Evolutionary conservation across 2,113 vertebrate species (phyloP).

Genomic region (Hemicordylus capensis): DNA sequence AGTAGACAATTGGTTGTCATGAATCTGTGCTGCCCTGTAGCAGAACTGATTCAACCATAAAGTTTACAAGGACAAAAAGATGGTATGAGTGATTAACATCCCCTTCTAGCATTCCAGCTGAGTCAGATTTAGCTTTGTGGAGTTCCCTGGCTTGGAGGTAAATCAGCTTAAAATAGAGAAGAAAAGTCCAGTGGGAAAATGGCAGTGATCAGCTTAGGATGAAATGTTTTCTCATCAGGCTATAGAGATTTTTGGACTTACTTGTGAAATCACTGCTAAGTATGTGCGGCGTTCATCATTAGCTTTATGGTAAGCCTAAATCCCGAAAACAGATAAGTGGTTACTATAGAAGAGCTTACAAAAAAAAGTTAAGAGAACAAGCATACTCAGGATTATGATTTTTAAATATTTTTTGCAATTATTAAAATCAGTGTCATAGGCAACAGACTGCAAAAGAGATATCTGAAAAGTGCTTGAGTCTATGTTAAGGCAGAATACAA

Average conservation of each 20-base stretch:
- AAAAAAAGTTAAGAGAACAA: conserved; percentile 34
- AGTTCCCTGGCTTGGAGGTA: conserved; percentile 1
- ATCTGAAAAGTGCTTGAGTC: conserved; percentile 12
- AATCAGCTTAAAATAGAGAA: conserved; percentile 4
- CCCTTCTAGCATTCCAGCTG: conserved; percentile 12
- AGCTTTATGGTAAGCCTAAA: conserved; percentile 84
- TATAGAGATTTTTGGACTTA: conserved; percentile 60
- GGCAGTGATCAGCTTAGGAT: not conserved
- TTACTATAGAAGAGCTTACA: conserved; percentile 21
- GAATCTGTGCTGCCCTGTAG: not conserved
- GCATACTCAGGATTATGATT: not conserved
- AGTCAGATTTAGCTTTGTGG: conserved; percentile 4
- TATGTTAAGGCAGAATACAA: conserved; percentile 29
- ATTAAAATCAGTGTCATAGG: conserved; percentile 14
- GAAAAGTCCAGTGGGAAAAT: conserved; percentile 11
- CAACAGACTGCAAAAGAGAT: not conserved
- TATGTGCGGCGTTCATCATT: conserved; percentile 79
- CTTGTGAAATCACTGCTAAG: conserved; percentile 84
- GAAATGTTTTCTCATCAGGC: conserved; percentile 37
- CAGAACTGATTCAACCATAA: not conserved
- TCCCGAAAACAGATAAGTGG: conserved; percentile 5
- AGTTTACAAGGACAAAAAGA: not conserved
- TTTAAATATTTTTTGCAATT: conserved; percentile 2
- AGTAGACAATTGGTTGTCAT: not conserved
- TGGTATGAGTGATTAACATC: not conserved